phyloP scores from a whole-genome alignment of 1,140 invertebrate genomes.

The Drosophila virilis region DNA sequence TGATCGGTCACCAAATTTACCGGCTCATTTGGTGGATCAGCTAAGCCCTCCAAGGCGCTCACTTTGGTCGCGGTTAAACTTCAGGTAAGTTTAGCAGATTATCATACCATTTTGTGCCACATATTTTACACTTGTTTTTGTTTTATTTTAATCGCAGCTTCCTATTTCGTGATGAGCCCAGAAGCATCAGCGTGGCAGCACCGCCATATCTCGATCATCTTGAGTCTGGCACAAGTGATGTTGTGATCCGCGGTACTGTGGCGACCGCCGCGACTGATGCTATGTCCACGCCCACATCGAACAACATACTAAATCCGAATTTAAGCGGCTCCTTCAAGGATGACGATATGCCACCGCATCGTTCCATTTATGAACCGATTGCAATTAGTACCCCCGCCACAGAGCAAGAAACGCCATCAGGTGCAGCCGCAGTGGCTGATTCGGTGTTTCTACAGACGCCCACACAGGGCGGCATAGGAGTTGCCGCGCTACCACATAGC shows the following conservation, averaged over 20 bases:
- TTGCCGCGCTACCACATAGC: conserved; percentile 72
- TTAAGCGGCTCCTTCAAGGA: conserved; percentile 84
- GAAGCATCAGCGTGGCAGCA: conserved; percentile 66
- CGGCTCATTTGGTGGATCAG: conserved; percentile 65
- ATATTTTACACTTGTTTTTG: neutral
- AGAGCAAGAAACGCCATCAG: conserved; percentile 26
- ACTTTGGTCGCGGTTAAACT: conserved; percentile 63
- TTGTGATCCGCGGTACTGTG: conserved; percentile 17
- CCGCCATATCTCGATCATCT: conserved; percentile 70
- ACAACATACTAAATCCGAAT: conserved; percentile 84
- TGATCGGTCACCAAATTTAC: conserved; percentile 74
- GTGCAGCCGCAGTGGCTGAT: conserved; percentile 30
- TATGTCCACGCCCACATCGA: conserved; percentile 67
- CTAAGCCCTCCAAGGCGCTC: conserved; percentile 47
- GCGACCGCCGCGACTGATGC: conserved; percentile 27
- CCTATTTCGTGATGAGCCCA: conserved; percentile 57
- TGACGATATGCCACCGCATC: conserved; percentile 74
- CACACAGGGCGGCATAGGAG: conserved; percentile 75
- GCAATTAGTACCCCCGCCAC: conserved; percentile 52
- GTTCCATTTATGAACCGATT: conserved; percentile 79
- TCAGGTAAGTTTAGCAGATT: conserved; percentile 43
- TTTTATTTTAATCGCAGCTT: conserved; percentile 33
- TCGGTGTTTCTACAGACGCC: conserved; percentile 75
- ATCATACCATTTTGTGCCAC: neutral
- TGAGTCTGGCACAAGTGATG: conserved; percentile 45